Base-by-base conservation (phyloP, 2,113 vertebrate genomes). In the Malurus elegans region DNA sequence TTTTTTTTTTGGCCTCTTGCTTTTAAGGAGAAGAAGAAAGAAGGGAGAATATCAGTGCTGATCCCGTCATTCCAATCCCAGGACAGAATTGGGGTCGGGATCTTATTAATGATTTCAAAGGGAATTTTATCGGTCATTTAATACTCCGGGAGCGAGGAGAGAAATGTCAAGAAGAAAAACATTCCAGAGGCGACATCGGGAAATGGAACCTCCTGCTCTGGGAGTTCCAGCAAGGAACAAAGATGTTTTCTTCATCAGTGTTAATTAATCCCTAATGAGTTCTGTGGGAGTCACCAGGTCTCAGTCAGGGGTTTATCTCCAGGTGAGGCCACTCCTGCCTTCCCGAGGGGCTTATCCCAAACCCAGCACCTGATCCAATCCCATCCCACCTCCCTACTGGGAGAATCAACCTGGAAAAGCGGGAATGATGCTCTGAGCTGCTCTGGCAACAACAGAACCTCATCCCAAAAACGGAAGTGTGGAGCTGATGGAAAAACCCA, bases 81-180 rank as follows among this genome's bases (percentile, higher is more conserved):
- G 34, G 0, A 34, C 2, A 34, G 74, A 34, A 26, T 82, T 60
- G 14, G 45, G 66, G 36, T 48, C 23, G 0, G 86, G 90, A 88
- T 79, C 79, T 61, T 80, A 58, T 57, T 66, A 85, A 61, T 38
- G 10, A 58, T 95, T 96, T 94, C 90, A 90, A 82, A 92, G 82
- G 56, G 69, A 86, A 83, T 67, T 88, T 76, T 90, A 86, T 80
- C 42, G 20, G 67, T 66, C 54, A 66, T 38, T 79, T 73, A 61
- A 34, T 34, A 54, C 51, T 71, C 61, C 36, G 47, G 51, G 75
- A 93, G 28, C 1, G 21, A 69, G 72, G 48, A 69, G 47, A 34
- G 34, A 57, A 83, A 76, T 11, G 44, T 58, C 75, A 72, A 54
- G 73, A 45, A 84, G 53, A 64, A 83, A 66, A 42, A 26, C 21